These are phyloP conservation scores for Trachelus iudaicus DNA, from an alignment of 2,888 invertebrate species.

Conservation along the genomic window DNA sequence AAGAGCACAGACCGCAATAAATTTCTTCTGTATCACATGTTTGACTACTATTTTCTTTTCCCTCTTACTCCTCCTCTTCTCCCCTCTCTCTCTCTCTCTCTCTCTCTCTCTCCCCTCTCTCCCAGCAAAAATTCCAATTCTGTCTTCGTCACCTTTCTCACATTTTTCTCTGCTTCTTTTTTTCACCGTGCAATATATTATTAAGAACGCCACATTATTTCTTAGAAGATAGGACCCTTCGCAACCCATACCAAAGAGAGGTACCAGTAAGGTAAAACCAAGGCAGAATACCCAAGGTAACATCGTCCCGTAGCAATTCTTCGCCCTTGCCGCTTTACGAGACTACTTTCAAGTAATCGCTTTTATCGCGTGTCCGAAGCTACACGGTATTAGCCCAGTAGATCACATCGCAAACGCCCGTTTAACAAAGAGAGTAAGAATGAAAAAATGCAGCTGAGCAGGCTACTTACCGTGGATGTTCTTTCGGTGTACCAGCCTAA, in stretches of 20 bases:
- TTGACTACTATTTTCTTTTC: too few relatives aligned
- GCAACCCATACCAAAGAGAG: not conserved
- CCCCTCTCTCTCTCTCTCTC: not conserved
- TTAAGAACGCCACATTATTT: constrained; percentile 29
- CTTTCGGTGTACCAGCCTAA: constrained; percentile 6
- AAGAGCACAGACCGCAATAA: not conserved
- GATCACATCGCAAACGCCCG: constrained; percentile 24
- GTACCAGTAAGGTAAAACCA: not conserved
- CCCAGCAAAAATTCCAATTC: not conserved
- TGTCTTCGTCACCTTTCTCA: not conserved
- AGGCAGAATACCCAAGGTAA: not conserved
- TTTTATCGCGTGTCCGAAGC: constrained; percentile 35
- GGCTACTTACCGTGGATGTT: constrained; percentile 16
- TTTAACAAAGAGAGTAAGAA: constrained; percentile 23
- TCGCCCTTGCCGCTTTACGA: constrained; percentile 22
- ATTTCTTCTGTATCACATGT: not conserved
- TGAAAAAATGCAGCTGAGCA: constrained; percentile 27
- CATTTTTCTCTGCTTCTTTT: not conserved
- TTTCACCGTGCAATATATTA: constrained; percentile 28
- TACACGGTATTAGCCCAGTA: constrained; percentile 32
- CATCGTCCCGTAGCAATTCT: not conserved
- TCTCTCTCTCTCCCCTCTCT: not conserved
- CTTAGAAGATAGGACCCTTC: constrained; percentile 13
- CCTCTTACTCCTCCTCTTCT: not conserved
- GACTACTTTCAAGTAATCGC: constrained; percentile 34